Evolutionary conservation across 2,888 invertebrate genomes (phyloP).

Genomic region (Timema cristinae): DNA sequence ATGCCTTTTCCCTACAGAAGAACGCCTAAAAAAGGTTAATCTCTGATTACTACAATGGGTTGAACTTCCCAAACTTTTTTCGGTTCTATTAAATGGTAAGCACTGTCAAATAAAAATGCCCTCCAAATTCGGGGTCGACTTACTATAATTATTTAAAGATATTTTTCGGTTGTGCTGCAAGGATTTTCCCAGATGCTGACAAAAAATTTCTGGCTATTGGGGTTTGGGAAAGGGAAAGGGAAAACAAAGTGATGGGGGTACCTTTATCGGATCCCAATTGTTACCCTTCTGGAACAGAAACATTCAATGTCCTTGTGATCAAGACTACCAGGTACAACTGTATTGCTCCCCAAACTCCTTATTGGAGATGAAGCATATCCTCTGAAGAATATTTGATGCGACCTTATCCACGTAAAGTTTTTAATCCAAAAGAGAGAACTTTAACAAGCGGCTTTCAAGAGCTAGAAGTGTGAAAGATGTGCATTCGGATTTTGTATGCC

Average conservation of each 20-base stretch:
- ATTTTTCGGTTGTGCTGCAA: constrained; percentile 9
- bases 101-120: constrained; percentile 5
- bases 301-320: background rate
- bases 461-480: background rate
- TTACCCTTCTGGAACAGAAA: too few species aligned
- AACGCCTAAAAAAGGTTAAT: background rate
- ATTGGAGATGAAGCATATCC: constrained; percentile 9
- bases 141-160: background rate
- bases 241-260: constrained; percentile 9
- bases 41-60: background rate
- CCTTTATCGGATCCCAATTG: too few species aligned
- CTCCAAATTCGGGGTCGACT: background rate
- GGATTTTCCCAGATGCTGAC: background rate
- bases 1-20: background rate
- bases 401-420: background rate
- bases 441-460: background rate
- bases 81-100: background rate
- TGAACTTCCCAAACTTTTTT: background rate
- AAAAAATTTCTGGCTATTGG: background rate
- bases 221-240: background rate
- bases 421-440: background rate
- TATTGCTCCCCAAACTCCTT: background rate
- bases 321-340: background rate
- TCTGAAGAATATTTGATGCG: background rate
- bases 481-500: background rate